Evolutionary conservation across 2,113 vertebrate genomes (phyloP), one percentile per base, ranked within the genome.

Genomic region (Philantomba maxwellii): DNA sequence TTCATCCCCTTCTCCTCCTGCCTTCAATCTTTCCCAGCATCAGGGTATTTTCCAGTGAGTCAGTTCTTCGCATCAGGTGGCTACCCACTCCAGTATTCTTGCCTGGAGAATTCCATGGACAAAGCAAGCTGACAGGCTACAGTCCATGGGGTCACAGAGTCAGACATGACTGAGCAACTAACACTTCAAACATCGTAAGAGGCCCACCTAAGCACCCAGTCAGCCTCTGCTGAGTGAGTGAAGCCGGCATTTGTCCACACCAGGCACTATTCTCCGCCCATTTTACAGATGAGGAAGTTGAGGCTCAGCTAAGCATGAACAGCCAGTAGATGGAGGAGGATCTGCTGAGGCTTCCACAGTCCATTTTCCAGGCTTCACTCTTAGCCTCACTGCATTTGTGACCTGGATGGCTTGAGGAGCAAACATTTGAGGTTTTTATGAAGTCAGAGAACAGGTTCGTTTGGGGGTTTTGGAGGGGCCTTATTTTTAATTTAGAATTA

Each of bases 111-210:
- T 73, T 73, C 36, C 66, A 73, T 25, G 36, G 36, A 73, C 66
- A 73, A 73, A 39, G 66, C 21, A 39, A 12, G 66, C 19, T 13
- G 36, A 12, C 21, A 73, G 66, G 66, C 66, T 39, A 23, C n/a
- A 39, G 66, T 70, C n/a, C n/a, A 2, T 25, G 36, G 66, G 21
- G 21, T 73, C 21, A 23, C 66, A 73, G 2, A 39, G 36, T 73
- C 66, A 39, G 19, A 73, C 10, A 73, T 2, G 0, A 23, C 66
- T 39, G 21, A 73, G 36, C n/a, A 23, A 73, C 19, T 39, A 39
- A 73, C 66, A 39, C n/a, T 19, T n/a, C 23, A 16, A 13, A 15
- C 1, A 0, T 4, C 6, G 0, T 26, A 4, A 14, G 0, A 12
- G 89, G 7, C 19, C 15, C 3, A 16, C 2, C 0, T 9, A 10